A percentile compares a stretch with the other conserved stretches of the same genome.
Conservation (phyloP, 2,113 vertebrate genomes). For the Toxostoma redivivum region DNA sequence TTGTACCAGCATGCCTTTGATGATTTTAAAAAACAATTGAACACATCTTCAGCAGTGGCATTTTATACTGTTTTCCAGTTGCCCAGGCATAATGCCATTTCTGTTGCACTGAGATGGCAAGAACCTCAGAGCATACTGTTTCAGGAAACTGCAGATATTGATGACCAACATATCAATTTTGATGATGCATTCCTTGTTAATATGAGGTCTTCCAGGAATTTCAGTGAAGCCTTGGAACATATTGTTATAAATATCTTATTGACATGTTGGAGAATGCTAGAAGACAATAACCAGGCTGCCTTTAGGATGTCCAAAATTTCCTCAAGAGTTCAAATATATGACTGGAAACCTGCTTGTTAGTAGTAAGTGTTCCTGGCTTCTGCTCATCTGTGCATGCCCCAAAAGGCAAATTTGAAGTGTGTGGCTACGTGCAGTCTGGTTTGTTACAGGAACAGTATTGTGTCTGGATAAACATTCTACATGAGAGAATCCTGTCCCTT, state of each 20-base stretch:
- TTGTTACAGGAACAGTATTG: not conserved
- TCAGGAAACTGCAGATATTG: not conserved
- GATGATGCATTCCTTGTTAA: not conserved
- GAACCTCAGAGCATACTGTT: not conserved
- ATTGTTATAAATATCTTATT: not conserved
- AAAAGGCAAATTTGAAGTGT: not conserved
- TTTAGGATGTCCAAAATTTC: not conserved
- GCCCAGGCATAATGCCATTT: not conserved
- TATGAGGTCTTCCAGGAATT: not conserved
- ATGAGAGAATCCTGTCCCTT: not conserved
- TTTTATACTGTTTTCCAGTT: not conserved
- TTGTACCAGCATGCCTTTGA: not conserved
- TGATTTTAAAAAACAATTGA: not conserved
- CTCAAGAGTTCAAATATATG: not conserved
- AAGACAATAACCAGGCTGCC: not conserved
- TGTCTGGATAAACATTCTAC: not conserved
- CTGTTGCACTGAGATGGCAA: not conserved
- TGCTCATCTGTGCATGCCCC: not conserved
- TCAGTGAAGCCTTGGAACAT: not conserved
- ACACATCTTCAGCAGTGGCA: not conserved
- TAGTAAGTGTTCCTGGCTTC: not conserved
- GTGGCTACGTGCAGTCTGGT: rapidly evolving
- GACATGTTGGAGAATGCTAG: not conserved
- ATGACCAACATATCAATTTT: not conserved
- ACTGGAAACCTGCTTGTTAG: not conserved